Conservation (phyloP, 2,113 vertebrate genomes). For the Irena cyanogastra region DNA sequence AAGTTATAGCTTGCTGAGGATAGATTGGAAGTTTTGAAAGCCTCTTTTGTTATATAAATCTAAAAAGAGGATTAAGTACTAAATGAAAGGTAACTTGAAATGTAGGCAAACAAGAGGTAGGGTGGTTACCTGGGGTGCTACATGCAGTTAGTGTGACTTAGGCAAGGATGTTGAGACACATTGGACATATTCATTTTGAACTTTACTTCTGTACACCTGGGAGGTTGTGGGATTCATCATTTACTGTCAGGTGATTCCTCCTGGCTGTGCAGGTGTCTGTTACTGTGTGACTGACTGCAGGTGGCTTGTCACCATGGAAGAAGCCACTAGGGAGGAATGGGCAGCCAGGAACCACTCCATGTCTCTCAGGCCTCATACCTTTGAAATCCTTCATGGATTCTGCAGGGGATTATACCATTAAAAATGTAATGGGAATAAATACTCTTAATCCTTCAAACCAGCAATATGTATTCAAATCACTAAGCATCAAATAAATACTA, state of each 20-base stretch:
- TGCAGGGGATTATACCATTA: not conserved
- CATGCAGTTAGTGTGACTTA: not conserved
- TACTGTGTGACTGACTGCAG: not conserved
- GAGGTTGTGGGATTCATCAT: not conserved
- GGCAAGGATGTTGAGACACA: not conserved
- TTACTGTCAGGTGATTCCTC: not conserved
- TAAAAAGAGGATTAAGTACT: not conserved
- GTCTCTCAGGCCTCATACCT: not conserved
- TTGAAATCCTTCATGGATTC: not conserved
- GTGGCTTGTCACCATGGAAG: not conserved
- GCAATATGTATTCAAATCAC: not conserved
- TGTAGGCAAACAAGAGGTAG: not conserved
- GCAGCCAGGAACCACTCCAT: rapidly evolving
- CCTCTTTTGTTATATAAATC: not conserved
- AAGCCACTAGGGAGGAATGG: not conserved
- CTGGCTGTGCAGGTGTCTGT: not conserved
- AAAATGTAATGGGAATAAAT: not conserved
- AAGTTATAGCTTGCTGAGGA: not conserved
- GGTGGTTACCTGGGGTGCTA: not conserved
- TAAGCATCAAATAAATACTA: not conserved
- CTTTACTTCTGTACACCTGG: not conserved
- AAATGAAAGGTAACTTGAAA: not conserved
- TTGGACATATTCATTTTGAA: not conserved
- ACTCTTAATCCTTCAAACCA: not conserved
- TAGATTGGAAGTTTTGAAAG: not conserved